Evolutionary conservation across 2,797 vertebrate species (phyloP), one percentile per base, ranked within the genome.

Genomic region (Pangasius mekongensis): DNA sequence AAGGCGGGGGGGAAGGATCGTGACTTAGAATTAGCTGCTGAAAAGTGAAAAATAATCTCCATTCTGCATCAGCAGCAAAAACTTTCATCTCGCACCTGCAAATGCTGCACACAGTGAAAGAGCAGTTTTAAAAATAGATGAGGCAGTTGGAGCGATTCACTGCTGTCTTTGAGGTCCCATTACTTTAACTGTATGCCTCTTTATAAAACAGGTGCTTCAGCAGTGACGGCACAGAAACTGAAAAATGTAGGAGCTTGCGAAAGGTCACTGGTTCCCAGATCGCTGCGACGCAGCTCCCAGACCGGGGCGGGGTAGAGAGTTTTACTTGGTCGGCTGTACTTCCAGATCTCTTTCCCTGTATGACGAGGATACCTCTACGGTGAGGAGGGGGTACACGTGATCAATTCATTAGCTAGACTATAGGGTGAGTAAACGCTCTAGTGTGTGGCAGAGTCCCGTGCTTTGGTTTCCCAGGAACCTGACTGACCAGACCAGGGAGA

Each of bases 71-170:
- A 64, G 22, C n/a, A 86, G 54, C 27, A 20, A n/a, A 80, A 8
- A 14, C 60, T 39, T 36, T 82, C 73, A 90, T 62, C 88, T 89
- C 81, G 74, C 92, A 93, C 89, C 92, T 92, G 90, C 78, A 83
- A 43, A 77, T 30, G 78, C 24, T 62, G 80, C 58, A 18, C 67
- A 69, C n/a, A 54, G 77, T 18, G 80, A 89, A 91, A 77, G 87
- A 30, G 74, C 60, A 56, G 49, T 78, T 84, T 87, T 89, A 93
- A 91, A 93, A 92, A 92, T 92, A 93, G 92, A 92, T 39, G 33
- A 87, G 80, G 84, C 87, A 80, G 90, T 91, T 92, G 73, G 13
- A 64, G 87, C 24, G 43, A 58, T 69, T 82, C 74, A 62, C 20
- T 64, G 87, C 56, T 67, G 84, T 87, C 84, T 87, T 76, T 62